Percentiles rank a stretch among this genome's conserved stretches.
Evolutionary conservation across 2,113 vertebrate species (phyloP).

Genomic region (Pelvicachromis taeniatus): DNA sequence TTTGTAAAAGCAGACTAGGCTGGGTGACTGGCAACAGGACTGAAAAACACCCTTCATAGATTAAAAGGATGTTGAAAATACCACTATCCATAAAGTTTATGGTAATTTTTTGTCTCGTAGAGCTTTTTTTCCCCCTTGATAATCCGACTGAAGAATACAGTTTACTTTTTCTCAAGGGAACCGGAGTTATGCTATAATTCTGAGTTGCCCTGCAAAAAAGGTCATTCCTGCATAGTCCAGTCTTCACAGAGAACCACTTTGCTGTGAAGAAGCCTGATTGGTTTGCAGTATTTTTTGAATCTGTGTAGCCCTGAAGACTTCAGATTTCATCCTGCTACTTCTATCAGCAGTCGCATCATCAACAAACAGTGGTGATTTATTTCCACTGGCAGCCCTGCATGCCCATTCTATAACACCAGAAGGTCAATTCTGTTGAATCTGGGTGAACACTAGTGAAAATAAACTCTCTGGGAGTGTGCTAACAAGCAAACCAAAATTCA

Average conservation of each 20-base stretch:
- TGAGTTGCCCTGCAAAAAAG: background rate
- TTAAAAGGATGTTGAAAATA: background rate
- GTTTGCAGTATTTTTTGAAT: background rate
- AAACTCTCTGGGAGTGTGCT: background rate
- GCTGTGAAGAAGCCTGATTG: background rate
- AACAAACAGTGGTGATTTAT: background rate
- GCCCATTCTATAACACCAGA: background rate
- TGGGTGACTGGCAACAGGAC: background rate
- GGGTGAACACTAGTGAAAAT: background rate
- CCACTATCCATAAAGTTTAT: too few species aligned
- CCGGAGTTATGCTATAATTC: background rate
- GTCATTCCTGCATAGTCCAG: background rate
- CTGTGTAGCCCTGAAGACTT: too few species aligned
- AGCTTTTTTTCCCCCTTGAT: too few species aligned
- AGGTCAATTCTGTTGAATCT: background rate
- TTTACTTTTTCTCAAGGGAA: background rate
- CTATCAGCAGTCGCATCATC: background rate
- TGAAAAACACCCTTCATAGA: background rate
- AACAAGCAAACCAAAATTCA: too few species aligned
- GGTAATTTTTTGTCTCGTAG: too few species aligned
- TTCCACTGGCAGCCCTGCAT: background rate
- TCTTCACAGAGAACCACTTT: background rate
- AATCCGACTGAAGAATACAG: accelerated
- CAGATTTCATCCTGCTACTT: background rate
- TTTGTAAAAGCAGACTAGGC: background rate